Conservation (phyloP, 2,797 vertebrate species). For the Ispidina picta region DNA sequence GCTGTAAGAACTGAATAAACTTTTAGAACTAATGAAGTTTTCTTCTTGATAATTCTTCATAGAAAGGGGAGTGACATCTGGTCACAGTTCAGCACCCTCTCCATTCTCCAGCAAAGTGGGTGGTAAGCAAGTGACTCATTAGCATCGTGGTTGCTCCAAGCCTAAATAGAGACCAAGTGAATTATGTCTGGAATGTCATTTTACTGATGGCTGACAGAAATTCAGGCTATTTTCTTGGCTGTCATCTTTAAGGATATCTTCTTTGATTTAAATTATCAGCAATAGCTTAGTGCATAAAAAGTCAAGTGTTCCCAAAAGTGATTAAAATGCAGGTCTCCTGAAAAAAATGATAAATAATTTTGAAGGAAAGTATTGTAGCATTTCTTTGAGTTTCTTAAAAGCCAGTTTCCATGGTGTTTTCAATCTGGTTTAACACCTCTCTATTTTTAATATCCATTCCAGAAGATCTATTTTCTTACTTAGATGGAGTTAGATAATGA, state of each 20-base stretch:
- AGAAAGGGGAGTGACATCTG: not conserved
- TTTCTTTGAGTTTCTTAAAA: not conserved
- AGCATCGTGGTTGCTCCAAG: not conserved
- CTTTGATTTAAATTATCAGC: not conserved
- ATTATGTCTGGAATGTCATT: not conserved
- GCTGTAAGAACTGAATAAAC: not conserved
- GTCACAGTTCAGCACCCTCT: not conserved
- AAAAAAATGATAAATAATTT: not conserved
- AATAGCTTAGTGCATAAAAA: not conserved
- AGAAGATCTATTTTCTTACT: not conserved
- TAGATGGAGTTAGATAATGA: not conserved
- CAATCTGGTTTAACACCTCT: not conserved
- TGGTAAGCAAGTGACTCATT: not conserved
- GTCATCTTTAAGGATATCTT: not conserved
- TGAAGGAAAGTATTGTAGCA: not conserved
- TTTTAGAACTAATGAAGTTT: not conserved
- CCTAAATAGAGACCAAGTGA: not conserved
- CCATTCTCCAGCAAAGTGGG: not conserved
- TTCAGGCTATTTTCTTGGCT: not conserved
- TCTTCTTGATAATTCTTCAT: not conserved
- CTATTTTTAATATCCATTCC: not conserved
- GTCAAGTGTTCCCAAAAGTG: not conserved
- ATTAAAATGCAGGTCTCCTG: slow-evolving; percentile 11
- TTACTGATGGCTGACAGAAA: not conserved
- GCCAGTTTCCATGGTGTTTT: slow-evolving; percentile 3